Conservation (phyloP, 2,888 invertebrate species). For the Sinopyrophorus schimmeli region DNA sequence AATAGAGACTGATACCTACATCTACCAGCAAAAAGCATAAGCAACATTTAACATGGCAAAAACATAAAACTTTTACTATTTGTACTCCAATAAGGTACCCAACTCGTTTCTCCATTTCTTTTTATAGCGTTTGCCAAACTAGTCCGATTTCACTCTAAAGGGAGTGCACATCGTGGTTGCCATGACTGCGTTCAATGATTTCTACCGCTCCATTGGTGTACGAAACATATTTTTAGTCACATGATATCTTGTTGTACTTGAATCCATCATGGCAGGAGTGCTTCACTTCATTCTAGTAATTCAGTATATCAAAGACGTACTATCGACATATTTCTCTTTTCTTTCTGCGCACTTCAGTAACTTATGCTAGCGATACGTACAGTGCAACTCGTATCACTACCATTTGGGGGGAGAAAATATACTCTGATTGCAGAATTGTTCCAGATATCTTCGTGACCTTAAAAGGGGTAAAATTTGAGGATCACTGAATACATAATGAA, state of each 20-base stretch:
- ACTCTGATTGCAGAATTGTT: too few species aligned
- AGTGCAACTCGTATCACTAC: too few species aligned
- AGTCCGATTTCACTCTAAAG: conserved; percentile 38
- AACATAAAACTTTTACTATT: conserved; percentile 57
- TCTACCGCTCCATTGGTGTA: conserved; percentile 46
- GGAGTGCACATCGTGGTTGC: conserved; percentile 50
- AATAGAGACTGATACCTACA: conserved; percentile 53
- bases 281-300: conserved; percentile 30
- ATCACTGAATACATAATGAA: too few species aligned
- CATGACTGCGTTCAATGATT: conserved; percentile 53
- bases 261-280: conserved; percentile 51
- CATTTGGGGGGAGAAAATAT: too few species aligned
- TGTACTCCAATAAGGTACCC: conserved; percentile 54
- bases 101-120: conserved; percentile 43
- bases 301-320: conserved; percentile 15
- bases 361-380: too few species aligned
- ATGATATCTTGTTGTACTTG: conserved; percentile 46
- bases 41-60: conserved; percentile 52
- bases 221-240: conserved; percentile 46
- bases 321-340: conserved; percentile 8
- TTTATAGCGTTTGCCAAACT: conserved; percentile 33
- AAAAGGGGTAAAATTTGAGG: too few species aligned
- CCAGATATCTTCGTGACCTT: too few species aligned
- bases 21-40: conserved; percentile 55
- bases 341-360: too few species aligned